These are phyloP conservation scores for Heliconius melpomene DNA, from an alignment of 1,140 invertebrate species.

Conservation along the genomic window DNA sequence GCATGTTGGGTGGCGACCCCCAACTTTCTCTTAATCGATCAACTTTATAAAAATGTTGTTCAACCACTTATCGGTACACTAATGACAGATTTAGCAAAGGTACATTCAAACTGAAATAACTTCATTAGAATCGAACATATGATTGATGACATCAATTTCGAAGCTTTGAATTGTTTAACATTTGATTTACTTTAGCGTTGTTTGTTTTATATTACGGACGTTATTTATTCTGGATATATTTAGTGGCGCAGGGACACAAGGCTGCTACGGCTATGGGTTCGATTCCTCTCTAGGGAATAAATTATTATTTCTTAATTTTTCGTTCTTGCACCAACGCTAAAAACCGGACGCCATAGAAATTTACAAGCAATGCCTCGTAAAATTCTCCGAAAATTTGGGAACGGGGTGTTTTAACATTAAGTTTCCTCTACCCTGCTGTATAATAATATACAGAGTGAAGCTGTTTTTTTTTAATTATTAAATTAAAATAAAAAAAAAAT, in stretches of 20 bases:
- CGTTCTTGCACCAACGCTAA: no score
- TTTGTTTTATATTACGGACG: background rate
- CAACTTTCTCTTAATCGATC: slow-evolving; percentile 10
- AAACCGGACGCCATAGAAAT: no score
- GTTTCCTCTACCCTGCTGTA: no score
- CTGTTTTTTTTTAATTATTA: background rate
- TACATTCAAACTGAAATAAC: slow-evolving; percentile 3
- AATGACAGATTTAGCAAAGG: slow-evolving; percentile 12
- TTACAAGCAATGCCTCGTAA: no score
- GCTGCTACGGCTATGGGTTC: no score
- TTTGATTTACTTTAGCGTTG: background rate
- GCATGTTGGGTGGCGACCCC: slow-evolving; percentile 4
- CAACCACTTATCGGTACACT: background rate
- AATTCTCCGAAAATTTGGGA: no score
- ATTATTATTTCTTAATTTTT: background rate
- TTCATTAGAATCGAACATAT: slow-evolving; percentile 3
- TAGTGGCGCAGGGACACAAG: no score
- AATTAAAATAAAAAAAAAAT: background rate
- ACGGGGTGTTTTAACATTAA: no score
- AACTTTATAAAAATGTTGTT: slow-evolving; percentile 5
- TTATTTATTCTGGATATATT: background rate
- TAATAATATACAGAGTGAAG: no score
- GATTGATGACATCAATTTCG: slow-evolving; percentile 11
- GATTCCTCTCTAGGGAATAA: no score
- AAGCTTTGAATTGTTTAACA: background rate